Evolutionary conservation across 2,888 invertebrate species (phyloP), one percentile per base, ranked within the genome.

Genomic region (Apodemia mormo): DNA sequence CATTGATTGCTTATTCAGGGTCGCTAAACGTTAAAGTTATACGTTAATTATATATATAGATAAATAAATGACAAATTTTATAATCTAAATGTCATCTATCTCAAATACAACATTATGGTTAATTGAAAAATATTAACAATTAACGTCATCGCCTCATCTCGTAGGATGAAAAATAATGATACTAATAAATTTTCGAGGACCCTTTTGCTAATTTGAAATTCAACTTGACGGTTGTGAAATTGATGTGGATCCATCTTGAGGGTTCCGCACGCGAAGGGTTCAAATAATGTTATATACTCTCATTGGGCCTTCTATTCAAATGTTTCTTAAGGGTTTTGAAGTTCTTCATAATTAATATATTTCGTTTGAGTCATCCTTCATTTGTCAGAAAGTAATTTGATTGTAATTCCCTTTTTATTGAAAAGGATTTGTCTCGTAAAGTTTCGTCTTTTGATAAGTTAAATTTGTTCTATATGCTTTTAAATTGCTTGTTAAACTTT

Each of bases 101-200:
- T 14, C 33, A 64, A 33, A n/a, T 8, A 37, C 37, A 37, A 33
- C 61, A 8, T 64, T 37, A 54, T 54, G 54, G 54, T 64, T 64
- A 64, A 64, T 64, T 64, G 64, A 37, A 33, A 64, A 64, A 64
- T 33, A 37, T 64, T 64, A 37, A 37, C 33, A 64, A 64, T 64
- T 33, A 64, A 64, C 14, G 64, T 64, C 64, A 64, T 64, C 64
- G 64, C 64, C 64, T 64, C 64, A 64, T 64, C 37, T 64, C 64
- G 64, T 64, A 64, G 64, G 64, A 64, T 64, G 71, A 66, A 71
- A 71, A 74, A 61, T 74, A 72, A 73, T 74, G 74, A 69, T 70
- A 30, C 69, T 61, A 64, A 72, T 74, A 72, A 72, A 74, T 74
- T 74, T 69, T 70, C 61, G 22, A 40, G 61, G 68, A 70, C 82